Evolutionary conservation across 2,888 invertebrate genomes (phyloP).

Genomic region (Ophion obscuratus): DNA sequence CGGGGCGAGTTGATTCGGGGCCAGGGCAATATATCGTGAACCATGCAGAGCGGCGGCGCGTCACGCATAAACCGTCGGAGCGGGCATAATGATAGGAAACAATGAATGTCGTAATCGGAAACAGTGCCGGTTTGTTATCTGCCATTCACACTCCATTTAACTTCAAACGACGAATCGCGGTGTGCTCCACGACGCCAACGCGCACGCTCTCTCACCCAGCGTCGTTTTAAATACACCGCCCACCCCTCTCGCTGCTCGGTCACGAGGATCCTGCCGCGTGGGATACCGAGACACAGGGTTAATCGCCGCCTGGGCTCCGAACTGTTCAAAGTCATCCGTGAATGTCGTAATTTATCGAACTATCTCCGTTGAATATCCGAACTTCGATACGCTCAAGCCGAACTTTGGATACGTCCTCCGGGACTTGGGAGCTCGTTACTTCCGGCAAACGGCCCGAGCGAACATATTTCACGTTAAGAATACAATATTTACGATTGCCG

Average conservation of each 20-base stretch:
- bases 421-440: background rate
- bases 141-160: slow-evolving; percentile 84
- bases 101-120: slow-evolving; percentile 84
- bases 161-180: slow-evolving; percentile 83
- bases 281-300: slow-evolving; percentile 79
- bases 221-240: slow-evolving; percentile 81
- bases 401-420: background rate
- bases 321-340: slow-evolving; percentile 75
- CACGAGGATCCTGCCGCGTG: slow-evolving; percentile 34
- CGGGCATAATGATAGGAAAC: slow-evolving; percentile 84
- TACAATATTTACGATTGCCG: slow-evolving; percentile 29
- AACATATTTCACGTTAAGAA: slow-evolving; percentile 37
- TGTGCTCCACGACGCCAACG: slow-evolving; percentile 69
- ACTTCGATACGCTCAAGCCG: background rate
- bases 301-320: slow-evolving; percentile 71
- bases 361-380: slow-evolving; percentile 31
- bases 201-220: slow-evolving; percentile 44
- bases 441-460: background rate
- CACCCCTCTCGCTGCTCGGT: slow-evolving; percentile 50
- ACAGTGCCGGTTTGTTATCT: slow-evolving; percentile 84
- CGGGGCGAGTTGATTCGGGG: slow-evolving; percentile 71
- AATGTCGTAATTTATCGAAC: slow-evolving; percentile 77
- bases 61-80: slow-evolving; percentile 83
- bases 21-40: slow-evolving; percentile 81
- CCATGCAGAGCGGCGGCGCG: slow-evolving; percentile 75